phyloP scores from a whole-genome alignment of 2,797 vertebrate genomes.

The Pseudomugil tenellus region DNA sequence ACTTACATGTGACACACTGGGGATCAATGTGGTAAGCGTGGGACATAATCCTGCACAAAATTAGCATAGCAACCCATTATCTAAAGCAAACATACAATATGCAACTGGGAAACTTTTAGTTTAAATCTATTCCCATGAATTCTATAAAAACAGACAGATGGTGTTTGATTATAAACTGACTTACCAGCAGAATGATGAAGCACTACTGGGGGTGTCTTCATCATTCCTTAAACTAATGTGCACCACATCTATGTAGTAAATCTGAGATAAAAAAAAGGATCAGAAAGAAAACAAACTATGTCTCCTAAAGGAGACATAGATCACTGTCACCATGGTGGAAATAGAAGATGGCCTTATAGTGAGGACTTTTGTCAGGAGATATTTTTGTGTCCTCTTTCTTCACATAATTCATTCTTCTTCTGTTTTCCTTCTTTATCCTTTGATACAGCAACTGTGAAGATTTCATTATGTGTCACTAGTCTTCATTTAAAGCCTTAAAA shows the following conservation, averaged over 20 bases:
- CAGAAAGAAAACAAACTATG: conserved; percentile 46
- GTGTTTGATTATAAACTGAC: conserved; percentile 22
- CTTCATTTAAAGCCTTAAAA: conserved; percentile 58
- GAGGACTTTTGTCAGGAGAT: conserved; percentile 38
- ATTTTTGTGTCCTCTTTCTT: conserved; percentile 14
- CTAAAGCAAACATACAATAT: not conserved
- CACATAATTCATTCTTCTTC: conserved; percentile 1
- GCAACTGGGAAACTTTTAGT: not conserved
- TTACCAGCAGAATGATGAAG: conserved; percentile 56
- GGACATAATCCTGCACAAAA: not conserved
- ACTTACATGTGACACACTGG: conserved; percentile 3
- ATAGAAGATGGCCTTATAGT: conserved; percentile 38
- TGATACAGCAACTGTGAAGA: conserved; percentile 48
- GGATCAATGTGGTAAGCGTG: not conserved
- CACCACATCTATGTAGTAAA: conserved; percentile 53
- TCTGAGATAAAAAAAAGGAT: conserved; percentile 62
- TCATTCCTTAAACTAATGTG: conserved; percentile 51
- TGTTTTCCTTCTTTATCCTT: conserved; percentile 29
- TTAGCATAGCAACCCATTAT: not conserved
- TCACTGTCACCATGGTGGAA: conserved; percentile 63
- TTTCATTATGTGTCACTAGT: conserved; percentile 43
- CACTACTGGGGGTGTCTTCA: conserved; percentile 38
- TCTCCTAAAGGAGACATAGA: conserved; percentile 60
- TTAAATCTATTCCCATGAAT: conserved; percentile 5
- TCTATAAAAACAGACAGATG: not conserved